phyloP scores from a whole-genome alignment of 2,888 invertebrate species.

The Drosophila conformis region DNA sequence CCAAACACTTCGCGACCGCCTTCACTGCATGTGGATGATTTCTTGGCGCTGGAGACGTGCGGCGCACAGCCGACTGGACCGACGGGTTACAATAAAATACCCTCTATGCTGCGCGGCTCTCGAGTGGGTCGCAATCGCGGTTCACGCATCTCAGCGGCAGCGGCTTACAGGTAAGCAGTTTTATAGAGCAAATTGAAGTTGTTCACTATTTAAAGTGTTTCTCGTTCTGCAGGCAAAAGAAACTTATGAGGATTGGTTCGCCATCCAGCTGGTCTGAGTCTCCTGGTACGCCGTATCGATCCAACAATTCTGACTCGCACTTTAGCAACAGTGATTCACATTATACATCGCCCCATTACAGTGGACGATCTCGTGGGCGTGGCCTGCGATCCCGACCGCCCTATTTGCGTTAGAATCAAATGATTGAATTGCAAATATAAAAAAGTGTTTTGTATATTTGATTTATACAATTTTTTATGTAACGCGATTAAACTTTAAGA shows the following conservation, averaged over 20 bases:
- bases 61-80: constrained; percentile 92
- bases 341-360: constrained; percentile 80
- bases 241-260: constrained; percentile 82
- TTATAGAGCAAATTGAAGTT: no score
- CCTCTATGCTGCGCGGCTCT: constrained; percentile 86
- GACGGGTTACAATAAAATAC: constrained; percentile 89
- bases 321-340: constrained; percentile 69
- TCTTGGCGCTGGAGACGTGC: constrained; percentile 94
- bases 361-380: constrained; percentile 81
- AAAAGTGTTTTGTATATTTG: constrained; percentile 30
- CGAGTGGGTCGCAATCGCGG: constrained; percentile 87
- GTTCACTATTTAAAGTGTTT: constrained; percentile 17
- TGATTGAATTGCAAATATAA: constrained; percentile 15
- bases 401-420: constrained; percentile 74
- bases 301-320: constrained; percentile 73
- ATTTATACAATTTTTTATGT: constrained; percentile 51
- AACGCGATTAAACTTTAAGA: constrained; percentile 55
- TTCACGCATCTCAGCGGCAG: constrained; percentile 83
- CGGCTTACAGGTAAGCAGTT: constrained; percentile 75
- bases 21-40: constrained; percentile 98
- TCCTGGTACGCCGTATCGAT: constrained; percentile 81
- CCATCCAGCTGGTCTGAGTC: constrained; percentile 82
- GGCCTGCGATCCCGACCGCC: constrained; percentile 78
- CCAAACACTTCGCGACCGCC: constrained; percentile 99
- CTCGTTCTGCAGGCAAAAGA: constrained; percentile 73